Evolutionary conservation across 2,797 vertebrate genomes (phyloP), one percentile per base, ranked within the genome.

Genomic region (Anguilla obscura): DNA sequence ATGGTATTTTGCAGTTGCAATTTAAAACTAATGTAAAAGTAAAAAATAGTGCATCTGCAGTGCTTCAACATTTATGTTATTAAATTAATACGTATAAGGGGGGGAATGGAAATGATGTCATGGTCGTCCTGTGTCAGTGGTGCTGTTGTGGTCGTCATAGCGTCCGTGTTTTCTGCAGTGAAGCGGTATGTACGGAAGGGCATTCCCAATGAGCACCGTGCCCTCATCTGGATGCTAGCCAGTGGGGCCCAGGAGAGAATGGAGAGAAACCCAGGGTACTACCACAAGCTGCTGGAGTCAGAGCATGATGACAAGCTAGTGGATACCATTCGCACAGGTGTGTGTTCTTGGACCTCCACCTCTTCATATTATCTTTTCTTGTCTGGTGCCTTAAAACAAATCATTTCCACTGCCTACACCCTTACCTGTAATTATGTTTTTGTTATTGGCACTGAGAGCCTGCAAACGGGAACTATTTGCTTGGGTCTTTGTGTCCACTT

Each of bases 111-210:
- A 8, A 40, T 21, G 18, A 10, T 76, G 74, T 76, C 16, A n/a
- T 45, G 16, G 74, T 18, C 33, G 27, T 40, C 12, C 27, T 74
- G 69, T 36, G 10, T 36, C 69, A 33, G 76, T 80, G 71, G 33
- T 76, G 30, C 9, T 14, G 27, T 76, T 80, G 76, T 82, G 79
- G 45, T 50, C 50, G 79, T n/a, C 79, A 50, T 82, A 4, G 79
- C 24, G 24, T n/a, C 33, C 52, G 14, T 63, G 27, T 21, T 2
- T 92, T 50, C 94, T 92, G 74, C 94, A 99, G 99, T 99, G 91
- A 99, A 99, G 92, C 95, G 98, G 84, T 99, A 97, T 0, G 97
- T 99, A 91, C 97, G 98, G 87, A 99, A 99, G 93, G 98, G 98
- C 0, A 94, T 99, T 54, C 98, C 98, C 0, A 96, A 95, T 63